Percentiles rank a stretch among this genome's conserved stretches.
These are phyloP conservation scores for Ochotona princeps DNA, from an alignment of 2,113 vertebrate genomes.

Conservation along the genomic window DNA sequence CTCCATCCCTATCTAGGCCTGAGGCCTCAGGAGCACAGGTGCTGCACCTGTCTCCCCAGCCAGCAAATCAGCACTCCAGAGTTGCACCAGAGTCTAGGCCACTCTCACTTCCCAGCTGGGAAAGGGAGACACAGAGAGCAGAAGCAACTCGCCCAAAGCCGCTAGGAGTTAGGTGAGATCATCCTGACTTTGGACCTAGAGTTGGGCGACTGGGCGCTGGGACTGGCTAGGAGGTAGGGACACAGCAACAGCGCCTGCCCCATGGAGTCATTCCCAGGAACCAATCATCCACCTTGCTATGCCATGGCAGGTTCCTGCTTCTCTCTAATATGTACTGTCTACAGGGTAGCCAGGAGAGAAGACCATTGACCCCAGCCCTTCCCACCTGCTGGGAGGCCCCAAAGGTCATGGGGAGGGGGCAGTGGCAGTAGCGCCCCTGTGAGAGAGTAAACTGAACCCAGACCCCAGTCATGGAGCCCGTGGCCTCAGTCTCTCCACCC, in stretches of 20 bases:
- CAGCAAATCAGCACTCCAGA: background rate
- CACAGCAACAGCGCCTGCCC: background rate
- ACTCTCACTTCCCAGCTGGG: background rate
- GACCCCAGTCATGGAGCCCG: background rate
- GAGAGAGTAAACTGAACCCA: background rate
- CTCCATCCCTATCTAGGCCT: background rate
- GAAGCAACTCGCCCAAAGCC: background rate
- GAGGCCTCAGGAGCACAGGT: background rate
- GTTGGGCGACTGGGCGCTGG: background rate
- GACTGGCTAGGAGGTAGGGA: background rate
- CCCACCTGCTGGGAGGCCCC: background rate
- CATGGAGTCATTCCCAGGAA: background rate
- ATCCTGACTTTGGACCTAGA: background rate
- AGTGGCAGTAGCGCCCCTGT: background rate
- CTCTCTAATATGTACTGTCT: background rate
- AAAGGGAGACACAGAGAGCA: background rate
- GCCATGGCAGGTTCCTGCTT: background rate
- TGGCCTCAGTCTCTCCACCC: background rate
- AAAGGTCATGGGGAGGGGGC: background rate
- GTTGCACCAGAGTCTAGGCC: background rate
- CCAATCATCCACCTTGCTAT: fast-evolving
- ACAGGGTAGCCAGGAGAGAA: background rate
- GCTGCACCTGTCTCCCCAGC: background rate
- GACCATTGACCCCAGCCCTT: background rate
- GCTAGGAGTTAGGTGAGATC: background rate